Percentiles rank a stretch among this genome's conserved stretches.
phyloP scores from a whole-genome alignment of 2,113 vertebrate species.

The Bujurquina vittata region DNA sequence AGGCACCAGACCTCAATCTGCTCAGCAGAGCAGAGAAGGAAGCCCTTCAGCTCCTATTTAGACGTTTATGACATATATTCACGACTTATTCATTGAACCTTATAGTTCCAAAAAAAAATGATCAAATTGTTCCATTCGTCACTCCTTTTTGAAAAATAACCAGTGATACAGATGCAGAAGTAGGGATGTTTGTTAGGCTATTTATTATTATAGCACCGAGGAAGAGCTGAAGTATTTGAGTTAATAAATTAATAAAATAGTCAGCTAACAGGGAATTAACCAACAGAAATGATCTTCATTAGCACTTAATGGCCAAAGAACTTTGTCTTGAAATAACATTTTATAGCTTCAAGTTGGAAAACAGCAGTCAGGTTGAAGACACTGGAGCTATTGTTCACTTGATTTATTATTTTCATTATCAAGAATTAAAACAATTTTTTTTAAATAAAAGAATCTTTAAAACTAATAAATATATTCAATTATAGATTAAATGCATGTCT shows the following conservation, averaged over 20 bases:
- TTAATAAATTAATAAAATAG: neutral
- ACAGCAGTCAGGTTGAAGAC: neutral
- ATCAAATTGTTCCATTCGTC: neutral
- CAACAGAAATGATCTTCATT: neutral
- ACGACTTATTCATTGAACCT: neutral
- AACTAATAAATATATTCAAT: neutral
- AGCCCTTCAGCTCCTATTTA: neutral
- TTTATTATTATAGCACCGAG: neutral
- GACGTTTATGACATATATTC: neutral
- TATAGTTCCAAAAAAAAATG: neutral
- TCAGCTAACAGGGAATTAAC: neutral
- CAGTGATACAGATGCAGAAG: neutral
- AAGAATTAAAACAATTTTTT: neutral
- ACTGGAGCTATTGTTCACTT: rapidly evolving
- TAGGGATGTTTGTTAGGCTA: neutral
- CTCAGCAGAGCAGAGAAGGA: neutral
- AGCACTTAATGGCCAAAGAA: neutral
- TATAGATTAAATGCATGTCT: neutral
- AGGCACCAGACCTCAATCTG: neutral
- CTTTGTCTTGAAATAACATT: too few species aligned
- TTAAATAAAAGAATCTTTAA: too few species aligned
- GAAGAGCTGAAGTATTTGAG: neutral
- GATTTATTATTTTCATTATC: too few species aligned
- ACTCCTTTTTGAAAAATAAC: neutral
- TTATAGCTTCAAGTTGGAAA: neutral